These are phyloP conservation scores for Drosophila subobscura DNA, from an alignment of 1,140 invertebrate species.

Conservation along the genomic window DNA sequence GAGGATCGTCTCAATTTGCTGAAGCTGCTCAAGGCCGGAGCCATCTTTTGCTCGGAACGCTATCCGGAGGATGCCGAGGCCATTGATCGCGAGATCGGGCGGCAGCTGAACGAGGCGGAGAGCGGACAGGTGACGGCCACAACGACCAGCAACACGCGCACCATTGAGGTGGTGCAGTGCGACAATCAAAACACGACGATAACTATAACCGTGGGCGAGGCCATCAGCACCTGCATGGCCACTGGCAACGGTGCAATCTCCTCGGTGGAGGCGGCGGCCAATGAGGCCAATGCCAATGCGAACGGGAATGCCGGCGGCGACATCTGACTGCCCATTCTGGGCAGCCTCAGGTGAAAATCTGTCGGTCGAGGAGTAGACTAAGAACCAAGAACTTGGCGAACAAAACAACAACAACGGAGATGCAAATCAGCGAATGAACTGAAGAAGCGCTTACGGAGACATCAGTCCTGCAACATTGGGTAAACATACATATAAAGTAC, in stretches of 20 bases:
- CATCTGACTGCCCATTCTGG: slow-evolving; percentile 82
- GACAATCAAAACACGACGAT: slow-evolving; percentile 78
- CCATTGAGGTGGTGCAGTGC: slow-evolving; percentile 80
- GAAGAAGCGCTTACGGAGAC: slow-evolving; percentile 36
- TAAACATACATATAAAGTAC: slow-evolving; percentile 67
- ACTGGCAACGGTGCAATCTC: slow-evolving; percentile 10
- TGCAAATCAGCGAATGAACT: slow-evolving; percentile 36
- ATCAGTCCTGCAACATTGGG: slow-evolving; percentile 79
- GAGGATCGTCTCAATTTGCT: slow-evolving; percentile 92
- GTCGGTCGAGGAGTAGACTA: slow-evolving; percentile 44
- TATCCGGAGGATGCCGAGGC: slow-evolving; percentile 82
- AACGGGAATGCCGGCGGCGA: slow-evolving; percentile 58
- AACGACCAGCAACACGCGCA: slow-evolving; percentile 60
- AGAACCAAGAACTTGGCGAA: slow-evolving; percentile 19
- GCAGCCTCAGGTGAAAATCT: slow-evolving; percentile 68
- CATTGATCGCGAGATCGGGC: slow-evolving; percentile 76
- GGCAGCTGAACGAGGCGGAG: slow-evolving; percentile 72
- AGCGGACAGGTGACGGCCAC: slow-evolving; percentile 57
- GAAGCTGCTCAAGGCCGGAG: slow-evolving; percentile 84
- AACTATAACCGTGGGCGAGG: slow-evolving; percentile 70
- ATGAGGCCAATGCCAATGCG: slow-evolving; percentile 64
- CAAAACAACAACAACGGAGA: background rate
- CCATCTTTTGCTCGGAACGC: slow-evolving; percentile 80
- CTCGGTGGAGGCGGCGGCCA: slow-evolving; percentile 47
- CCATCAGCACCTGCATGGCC: slow-evolving; percentile 32